Evolutionary conservation across 2,113 vertebrate genomes (phyloP).

Genomic region (Micronisus gabar): DNA sequence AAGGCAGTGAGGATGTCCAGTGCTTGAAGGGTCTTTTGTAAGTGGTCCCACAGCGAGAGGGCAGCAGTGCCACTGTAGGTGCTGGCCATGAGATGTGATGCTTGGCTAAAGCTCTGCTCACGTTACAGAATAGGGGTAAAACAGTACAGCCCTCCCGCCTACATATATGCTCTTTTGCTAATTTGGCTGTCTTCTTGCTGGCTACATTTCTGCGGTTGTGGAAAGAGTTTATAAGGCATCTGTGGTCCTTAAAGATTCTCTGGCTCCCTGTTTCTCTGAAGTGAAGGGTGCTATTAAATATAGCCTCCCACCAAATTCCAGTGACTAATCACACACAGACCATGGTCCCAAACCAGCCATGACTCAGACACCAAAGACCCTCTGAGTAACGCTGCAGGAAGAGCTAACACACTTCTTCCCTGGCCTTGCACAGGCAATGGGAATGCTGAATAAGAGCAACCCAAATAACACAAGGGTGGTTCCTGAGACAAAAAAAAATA

Average conservation of each 20-base stretch:
- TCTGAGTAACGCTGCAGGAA: not conserved
- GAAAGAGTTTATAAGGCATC: not conserved
- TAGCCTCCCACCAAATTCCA: not conserved
- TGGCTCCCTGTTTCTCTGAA: not conserved
- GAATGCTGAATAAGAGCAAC: not conserved
- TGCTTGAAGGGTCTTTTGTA: not conserved
- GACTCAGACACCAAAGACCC: not conserved
- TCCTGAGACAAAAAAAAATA: not conserved
- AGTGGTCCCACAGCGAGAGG: not conserved
- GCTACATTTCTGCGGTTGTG: not conserved
- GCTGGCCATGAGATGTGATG: not conserved
- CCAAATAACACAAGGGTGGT: not conserved
- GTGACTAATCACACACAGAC: not conserved
- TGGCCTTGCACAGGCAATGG: not conserved
- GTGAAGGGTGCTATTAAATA: not conserved
- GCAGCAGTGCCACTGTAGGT: not conserved
- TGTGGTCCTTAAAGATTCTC: not conserved
- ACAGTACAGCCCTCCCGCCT: not conserved
- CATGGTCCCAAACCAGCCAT: not conserved
- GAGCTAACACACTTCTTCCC: not conserved
- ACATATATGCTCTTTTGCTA: not conserved
- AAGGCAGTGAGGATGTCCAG: not conserved
- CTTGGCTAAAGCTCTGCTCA: not conserved
- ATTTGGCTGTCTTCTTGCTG: not conserved
- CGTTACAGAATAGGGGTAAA: not conserved